These are phyloP conservation scores for Hypanus sabinus DNA, from an alignment of 2,113 vertebrate species.

Conservation along the genomic window DNA sequence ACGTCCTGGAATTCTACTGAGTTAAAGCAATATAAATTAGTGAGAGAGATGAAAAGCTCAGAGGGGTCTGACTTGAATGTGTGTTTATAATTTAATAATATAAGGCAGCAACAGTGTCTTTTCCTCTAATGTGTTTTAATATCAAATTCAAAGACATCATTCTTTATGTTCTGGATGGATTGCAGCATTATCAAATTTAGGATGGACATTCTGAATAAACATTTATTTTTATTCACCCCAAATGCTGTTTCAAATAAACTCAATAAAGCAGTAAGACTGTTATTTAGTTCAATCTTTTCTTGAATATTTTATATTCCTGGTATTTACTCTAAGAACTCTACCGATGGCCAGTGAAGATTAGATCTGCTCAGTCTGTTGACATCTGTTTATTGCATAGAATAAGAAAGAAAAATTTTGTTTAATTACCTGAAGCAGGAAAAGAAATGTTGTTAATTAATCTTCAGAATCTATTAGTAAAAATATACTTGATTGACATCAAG, in stretches of 20 bases:
- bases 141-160: no score
- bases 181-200: background rate
- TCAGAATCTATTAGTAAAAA: background rate
- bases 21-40: background rate
- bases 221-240: background rate
- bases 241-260: no score
- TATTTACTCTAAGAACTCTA: no score
- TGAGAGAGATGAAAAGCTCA: background rate
- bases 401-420: background rate
- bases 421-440: background rate
- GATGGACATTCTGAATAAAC: background rate
- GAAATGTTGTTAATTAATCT: background rate
- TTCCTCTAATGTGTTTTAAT: background rate
- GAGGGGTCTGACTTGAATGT: background rate
- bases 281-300: no score
- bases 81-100: background rate
- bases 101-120: background rate
- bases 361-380: background rate
- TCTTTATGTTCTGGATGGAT: background rate
- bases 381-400: background rate
- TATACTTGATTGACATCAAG: no score
- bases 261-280: no score
- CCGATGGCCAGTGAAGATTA: background rate
- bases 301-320: no score
- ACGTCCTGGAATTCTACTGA: background rate